phyloP scores from a whole-genome alignment of 92 coral and sea anemone genomes.

The Paragorgia papillata region DNA sequence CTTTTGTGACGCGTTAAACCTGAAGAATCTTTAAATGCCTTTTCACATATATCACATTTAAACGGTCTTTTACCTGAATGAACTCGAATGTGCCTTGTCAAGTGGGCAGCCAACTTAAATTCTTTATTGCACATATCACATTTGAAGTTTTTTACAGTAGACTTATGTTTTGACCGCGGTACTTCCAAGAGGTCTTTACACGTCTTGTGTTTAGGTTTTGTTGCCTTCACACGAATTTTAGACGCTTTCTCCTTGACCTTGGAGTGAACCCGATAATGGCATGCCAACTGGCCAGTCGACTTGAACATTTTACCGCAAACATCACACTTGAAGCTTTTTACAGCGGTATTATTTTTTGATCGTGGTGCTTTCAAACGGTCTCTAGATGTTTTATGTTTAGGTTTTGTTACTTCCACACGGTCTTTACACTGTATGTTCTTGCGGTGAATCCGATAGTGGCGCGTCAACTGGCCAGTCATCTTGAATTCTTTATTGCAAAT shows the following conservation, averaged over 20 bases:
- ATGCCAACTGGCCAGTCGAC: background rate
- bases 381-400: too few relatives aligned
- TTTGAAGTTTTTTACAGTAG: background rate
- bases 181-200: background rate
- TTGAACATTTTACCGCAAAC: background rate
- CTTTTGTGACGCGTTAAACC: slow-evolving; percentile 21
- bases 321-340: background rate
- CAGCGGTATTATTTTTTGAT: background rate
- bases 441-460: background rate
- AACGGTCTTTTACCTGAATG: slow-evolving; percentile 30
- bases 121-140: slow-evolving; percentile 19
- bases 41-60: slow-evolving; percentile 14
- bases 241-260: too few relatives aligned
- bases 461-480: background rate
- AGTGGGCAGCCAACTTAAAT: slow-evolving; percentile 5
- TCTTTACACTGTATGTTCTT: background rate
- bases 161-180: background rate
- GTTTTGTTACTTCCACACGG: background rate
- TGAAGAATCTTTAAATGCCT: slow-evolving; percentile 33
- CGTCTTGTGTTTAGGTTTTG: background rate
- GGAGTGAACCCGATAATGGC: background rate
- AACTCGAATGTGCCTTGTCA: slow-evolving; percentile 23
- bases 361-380: too few relatives aligned
- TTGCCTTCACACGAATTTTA: background rate
- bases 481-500: background rate